Base-by-base conservation (phyloP, 2,888 invertebrate species). In the Zaprionus lineosus region DNA sequence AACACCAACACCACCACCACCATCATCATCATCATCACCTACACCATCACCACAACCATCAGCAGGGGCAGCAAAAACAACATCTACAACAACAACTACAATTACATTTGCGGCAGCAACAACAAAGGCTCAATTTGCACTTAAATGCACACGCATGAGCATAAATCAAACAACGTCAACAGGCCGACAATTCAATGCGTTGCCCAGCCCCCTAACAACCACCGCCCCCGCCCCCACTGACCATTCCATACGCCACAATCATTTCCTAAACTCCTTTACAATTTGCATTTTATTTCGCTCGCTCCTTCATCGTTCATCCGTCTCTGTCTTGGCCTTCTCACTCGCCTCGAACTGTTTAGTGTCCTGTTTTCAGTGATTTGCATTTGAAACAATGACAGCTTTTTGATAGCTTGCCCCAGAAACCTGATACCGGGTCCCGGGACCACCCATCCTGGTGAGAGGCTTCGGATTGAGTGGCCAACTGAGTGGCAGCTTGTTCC, bases 331-430 rank as follows among this genome's bases (percentile, higher is more conserved):
- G n/a, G n/a, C n/a, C n/a, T n/a, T n/a, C n/a, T n/a, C n/a, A 40
- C 50, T 3, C 5, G n/a, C n/a, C n/a, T n/a, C n/a, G n/a, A n/a
- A n/a, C n/a, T 58, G 58, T 61, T 77, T 71, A 74, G 77, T 72
- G 71, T 68, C 68, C 62, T 60, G 58, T 53, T 74, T 70, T 43
- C 40, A 55, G 53, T 78, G 81, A 78, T 81, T 77, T 81, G 77
- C 77, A 78, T 81, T 72, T 62, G 74, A 64, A 81, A 81, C 82
- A 78, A 81, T 81, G 74, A 67, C 64, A 65, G 62, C 53, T 36
- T 53, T 79, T 59, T 57, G 75, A 63, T 65, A 63, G 71, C 58
- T 55, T 58, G 47, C 37, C 33, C 15, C 60, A 21, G 33, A 52
- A 44, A 26, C 24, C 46, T 28, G 3, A 29, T 21, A 7, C 57